Conservation (phyloP, 2,113 vertebrate species). For the Dasypus novemcinctus region DNA sequence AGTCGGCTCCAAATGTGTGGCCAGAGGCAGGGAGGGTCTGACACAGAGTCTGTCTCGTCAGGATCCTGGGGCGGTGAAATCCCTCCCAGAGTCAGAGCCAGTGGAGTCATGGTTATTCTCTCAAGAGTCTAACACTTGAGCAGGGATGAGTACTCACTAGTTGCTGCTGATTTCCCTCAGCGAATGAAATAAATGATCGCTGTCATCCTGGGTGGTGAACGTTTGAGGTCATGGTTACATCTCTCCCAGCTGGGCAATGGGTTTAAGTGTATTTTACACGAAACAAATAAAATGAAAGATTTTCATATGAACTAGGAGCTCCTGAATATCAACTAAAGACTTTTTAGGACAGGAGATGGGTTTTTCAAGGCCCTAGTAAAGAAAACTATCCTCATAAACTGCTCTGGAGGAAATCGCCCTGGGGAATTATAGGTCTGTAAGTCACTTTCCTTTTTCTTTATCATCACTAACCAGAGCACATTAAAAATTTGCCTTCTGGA, state of each 20-base stretch:
- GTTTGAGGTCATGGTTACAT: not conserved
- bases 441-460: not conserved
- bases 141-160: not conserved
- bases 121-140: not conserved
- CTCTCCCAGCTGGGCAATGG: not conserved
- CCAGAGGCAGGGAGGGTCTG: not conserved
- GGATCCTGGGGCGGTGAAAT: not conserved
- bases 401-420: not conserved
- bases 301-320: not conserved
- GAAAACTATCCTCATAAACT: not conserved
- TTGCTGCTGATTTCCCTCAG: not conserved
- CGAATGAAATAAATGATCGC: not conserved
- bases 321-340: not conserved
- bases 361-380: not conserved
- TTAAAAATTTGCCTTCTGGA: constrained; percentile 80
- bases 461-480: not conserved
- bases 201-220: not conserved
- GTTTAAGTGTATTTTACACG: not conserved
- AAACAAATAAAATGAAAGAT: not conserved
- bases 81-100: not conserved
- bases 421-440: not conserved
- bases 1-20: not conserved
- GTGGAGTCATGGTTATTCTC: accelerated
- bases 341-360: not conserved
- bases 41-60: not conserved